Percentiles rank a stretch among this genome's conserved stretches.
phyloP scores from a whole-genome alignment of 2,888 invertebrate genomes.

The Nudaria mundana region DNA sequence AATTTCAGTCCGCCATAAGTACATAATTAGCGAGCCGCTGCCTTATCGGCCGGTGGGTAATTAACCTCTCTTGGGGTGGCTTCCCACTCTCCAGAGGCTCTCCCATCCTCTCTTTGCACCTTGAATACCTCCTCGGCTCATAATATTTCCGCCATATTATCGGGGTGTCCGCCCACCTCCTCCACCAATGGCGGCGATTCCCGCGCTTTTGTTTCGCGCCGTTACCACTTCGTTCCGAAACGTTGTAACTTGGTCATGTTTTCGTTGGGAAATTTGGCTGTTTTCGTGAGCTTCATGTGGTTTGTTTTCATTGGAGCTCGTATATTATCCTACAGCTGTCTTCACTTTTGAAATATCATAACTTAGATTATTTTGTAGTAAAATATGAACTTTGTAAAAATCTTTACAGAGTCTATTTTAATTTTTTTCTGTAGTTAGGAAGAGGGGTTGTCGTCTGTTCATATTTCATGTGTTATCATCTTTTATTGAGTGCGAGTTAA shows the following conservation, averaged over 20 bases:
- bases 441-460: constrained; percentile 74
- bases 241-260: constrained; percentile 71
- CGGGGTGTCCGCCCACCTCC: constrained; percentile 75
- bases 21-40: constrained; percentile 81
- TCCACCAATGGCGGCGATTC: constrained; percentile 74
- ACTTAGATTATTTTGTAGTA: constrained; percentile 16
- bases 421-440: constrained; percentile 24
- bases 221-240: constrained; percentile 68
- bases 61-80: constrained; percentile 69
- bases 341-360: constrained; percentile 48
- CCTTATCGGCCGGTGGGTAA: constrained; percentile 80
- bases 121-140: constrained; percentile 74
- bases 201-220: constrained; percentile 79
- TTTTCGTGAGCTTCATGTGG: constrained; percentile 65
- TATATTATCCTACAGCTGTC: constrained; percentile 60
- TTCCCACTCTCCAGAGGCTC: constrained; percentile 36
- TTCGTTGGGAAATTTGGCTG: constrained; percentile 75
- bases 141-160: constrained; percentile 81
- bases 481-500: constrained; percentile 79
- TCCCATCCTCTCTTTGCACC: constrained; percentile 59
- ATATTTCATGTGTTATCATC: constrained; percentile 81
- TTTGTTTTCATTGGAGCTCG: constrained; percentile 71
- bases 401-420: constrained; percentile 27
- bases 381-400: constrained; percentile 30
- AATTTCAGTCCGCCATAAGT: constrained; percentile 81